phyloP scores from a whole-genome alignment of 2,797 vertebrate genomes.

The Hydrocynus forskahlii region DNA sequence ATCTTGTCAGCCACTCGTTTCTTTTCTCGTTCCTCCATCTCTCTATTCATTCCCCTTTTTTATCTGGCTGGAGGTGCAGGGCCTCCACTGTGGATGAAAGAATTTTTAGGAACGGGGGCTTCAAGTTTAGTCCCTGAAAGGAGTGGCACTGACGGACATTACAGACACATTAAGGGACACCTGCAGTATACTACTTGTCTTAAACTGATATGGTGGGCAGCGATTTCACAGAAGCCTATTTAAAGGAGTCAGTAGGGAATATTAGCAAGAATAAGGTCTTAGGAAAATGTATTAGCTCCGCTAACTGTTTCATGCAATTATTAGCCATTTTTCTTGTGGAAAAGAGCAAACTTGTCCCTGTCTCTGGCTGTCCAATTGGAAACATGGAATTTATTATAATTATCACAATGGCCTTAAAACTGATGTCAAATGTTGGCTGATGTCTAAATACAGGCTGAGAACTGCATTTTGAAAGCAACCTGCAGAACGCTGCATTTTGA shows the following conservation, averaged over 20 bases:
- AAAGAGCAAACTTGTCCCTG: too few species aligned
- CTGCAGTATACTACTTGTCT: not conserved
- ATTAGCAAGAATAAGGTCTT: not conserved
- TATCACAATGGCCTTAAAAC: too few species aligned
- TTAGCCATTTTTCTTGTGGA: too few species aligned
- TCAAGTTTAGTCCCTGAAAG: not conserved
- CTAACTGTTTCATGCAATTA: not conserved
- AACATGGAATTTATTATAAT: too few species aligned
- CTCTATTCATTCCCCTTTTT: conserved; percentile 9
- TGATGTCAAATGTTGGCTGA: too few species aligned
- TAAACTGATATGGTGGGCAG: not conserved
- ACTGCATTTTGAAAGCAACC: too few species aligned
- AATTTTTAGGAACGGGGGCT: not conserved
- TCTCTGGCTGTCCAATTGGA: too few species aligned
- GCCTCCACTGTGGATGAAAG: not conserved
- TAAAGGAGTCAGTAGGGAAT: not conserved
- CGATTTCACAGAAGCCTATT: not conserved
- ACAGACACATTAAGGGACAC: not conserved
- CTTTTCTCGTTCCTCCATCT: conserved; percentile 9
- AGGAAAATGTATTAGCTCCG: not conserved
- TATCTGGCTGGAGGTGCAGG: conserved; percentile 1
- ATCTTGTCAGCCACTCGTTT: conserved; percentile 21
- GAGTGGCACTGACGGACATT: not conserved
- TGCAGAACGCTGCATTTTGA: too few species aligned
- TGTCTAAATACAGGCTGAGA: too few species aligned